These are phyloP conservation scores for Laticauda colubrina DNA, from an alignment of 2,113 vertebrate genomes.

Conservation along the genomic window DNA sequence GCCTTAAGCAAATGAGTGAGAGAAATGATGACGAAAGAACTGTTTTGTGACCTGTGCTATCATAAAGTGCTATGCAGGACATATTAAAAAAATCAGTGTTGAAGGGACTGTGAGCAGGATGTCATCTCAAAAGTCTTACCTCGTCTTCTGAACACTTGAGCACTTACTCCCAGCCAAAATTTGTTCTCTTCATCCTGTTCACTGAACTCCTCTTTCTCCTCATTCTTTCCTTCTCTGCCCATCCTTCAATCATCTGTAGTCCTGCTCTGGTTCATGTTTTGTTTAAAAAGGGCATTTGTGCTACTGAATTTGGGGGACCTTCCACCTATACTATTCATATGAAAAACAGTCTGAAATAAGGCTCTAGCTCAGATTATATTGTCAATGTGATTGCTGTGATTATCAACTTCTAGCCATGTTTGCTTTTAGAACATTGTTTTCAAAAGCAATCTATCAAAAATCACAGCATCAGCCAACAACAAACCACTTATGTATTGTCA, in stretches of 20 bases:
- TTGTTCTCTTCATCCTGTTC: not conserved
- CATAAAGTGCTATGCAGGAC: not conserved
- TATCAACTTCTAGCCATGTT: not conserved
- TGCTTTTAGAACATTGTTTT: not conserved
- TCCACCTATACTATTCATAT: not conserved
- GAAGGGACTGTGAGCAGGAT: not conserved
- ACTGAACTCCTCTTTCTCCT: not conserved
- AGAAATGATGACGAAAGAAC: not conserved
- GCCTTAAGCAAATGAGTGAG: not conserved
- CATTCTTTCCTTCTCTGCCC: not conserved
- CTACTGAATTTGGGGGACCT: not conserved
- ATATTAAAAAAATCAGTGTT: not conserved
- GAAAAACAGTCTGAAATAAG: not conserved
- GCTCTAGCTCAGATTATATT: not conserved
- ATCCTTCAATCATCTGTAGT: not conserved
- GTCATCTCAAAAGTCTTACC: not conserved
- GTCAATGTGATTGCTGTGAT: not conserved
- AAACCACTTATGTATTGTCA: not conserved
- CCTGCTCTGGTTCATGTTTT: not conserved
- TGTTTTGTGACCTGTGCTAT: not conserved
- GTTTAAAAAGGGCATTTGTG: not conserved
- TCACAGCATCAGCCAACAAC: not conserved
- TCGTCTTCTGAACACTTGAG: not conserved
- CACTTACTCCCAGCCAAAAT: not conserved
- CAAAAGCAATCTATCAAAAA: not conserved